Conservation (phyloP, 2,113 vertebrate genomes). For the Phaetusa simplex region DNA sequence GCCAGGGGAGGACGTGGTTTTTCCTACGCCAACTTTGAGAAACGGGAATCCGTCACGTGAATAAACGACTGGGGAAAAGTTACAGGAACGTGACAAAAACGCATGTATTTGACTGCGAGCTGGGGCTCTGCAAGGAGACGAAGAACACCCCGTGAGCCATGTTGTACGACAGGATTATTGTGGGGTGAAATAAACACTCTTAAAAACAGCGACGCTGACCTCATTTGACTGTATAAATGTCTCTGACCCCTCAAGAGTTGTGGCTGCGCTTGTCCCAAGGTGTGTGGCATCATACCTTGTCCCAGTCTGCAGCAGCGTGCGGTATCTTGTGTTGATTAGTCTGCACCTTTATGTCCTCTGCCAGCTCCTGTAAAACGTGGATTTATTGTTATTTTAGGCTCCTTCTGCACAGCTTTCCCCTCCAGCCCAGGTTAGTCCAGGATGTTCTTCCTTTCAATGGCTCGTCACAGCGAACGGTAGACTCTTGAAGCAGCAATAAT, state of each 20-base stretch:
- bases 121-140: neutral
- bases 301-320: neutral
- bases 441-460: neutral
- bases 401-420: neutral
- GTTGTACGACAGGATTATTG: neutral
- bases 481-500: neutral
- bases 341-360: neutral
- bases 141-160: neutral
- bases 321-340: neutral
- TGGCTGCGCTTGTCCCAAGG: neutral
- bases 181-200: neutral
- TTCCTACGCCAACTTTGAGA: neutral
- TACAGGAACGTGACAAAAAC: neutral
- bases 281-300: accelerated
- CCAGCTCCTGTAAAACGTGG: neutral
- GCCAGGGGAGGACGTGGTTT: neutral
- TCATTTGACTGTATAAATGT: neutral
- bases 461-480: accelerated
- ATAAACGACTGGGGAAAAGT: neutral
- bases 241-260: neutral
- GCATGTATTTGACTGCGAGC: neutral
- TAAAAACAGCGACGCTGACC: neutral
- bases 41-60: accelerated
- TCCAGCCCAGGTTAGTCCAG: no score
- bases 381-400: neutral